Evolutionary conservation across 2,113 vertebrate genomes (phyloP), one percentile per base, ranked within the genome.

Genomic region (Grammomys surdaster): DNA sequence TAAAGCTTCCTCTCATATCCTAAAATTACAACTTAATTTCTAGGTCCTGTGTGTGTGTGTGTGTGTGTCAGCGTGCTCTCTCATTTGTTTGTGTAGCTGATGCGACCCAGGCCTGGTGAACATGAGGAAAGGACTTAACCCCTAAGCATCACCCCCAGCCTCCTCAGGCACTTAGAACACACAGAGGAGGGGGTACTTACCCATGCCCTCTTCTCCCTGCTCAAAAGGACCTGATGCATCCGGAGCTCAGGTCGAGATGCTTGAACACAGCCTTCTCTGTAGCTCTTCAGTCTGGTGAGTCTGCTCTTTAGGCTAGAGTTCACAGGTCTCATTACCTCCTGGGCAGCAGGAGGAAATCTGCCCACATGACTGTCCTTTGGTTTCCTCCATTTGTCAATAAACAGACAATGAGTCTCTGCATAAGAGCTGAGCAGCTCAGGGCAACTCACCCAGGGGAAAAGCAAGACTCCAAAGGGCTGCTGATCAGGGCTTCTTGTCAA

Each of bases 381-480:
- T 46, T 63, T 97, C 96, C 58, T 72, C 69, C 4, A 86, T 24
- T 65, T 65, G 77, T 70, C 77, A 94, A 90, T 90, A 94, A 97
- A 54, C 33, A 91, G 65, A 97, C 94, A 95, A 92, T 94, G n/a
- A 93, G 89, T 88, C 67, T 58, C 46, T 95, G 91, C 84, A 72
- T 31, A 88, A 93, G 17, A 73, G 90, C 88, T 26, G 65, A 77
- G 40, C 0, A 22, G 85, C 60, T 90, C 65, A 84, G 36, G 4
- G 7, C 43, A 56, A 80, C 85, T 70, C 36, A 86, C 0, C 0
- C 26, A 17, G 58, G 93, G 93, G 76, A 89, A 81, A 69, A 90
- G 94, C 11, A 2, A 1, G 65, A 96, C 12, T 88, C 89, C 87
- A 77, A 28, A 28, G 60, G 84, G 69, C 28, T 36, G 87, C 36